Evolutionary conservation across 1,140 invertebrate genomes (phyloP), one percentile per base, ranked within the genome.

Genomic region (Eumeta japonica): DNA sequence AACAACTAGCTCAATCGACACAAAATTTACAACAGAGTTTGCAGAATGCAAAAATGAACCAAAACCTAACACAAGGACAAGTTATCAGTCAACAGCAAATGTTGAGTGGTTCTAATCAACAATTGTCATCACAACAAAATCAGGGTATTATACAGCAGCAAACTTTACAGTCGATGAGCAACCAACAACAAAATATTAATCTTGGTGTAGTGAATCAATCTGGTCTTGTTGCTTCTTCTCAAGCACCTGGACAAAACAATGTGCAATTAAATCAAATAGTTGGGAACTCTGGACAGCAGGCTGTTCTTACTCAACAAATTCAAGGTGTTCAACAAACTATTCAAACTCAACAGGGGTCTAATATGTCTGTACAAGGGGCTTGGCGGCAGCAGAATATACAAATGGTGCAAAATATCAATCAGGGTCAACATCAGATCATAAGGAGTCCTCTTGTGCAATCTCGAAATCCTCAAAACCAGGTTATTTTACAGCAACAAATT

Each of bases 331-430:
- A 74, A 38, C 64, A 72, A 41, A 60, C 57, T 27, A 53, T 72
- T 19, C 65, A 70, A 52, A 53, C 32, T 9, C 72, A 71, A 36
- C 66, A 71, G 36, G 46, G 48, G 35, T 43, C 50, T 19, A 66
- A 60, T 58, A 57, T 71, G 1, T 53, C 58, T 9, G 56, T 76
- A 16, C 72, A 78, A 42, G 62, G 70, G 5, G 46, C 71, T 36
- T 77, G 76, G 61, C 61, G 78, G 32, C 78, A 80, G 41, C 76
- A 79, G 32, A 76, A 75, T 28, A 61, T 77, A 31, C 67, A 71
- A 53, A 70, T 75, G 68, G 64, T 74, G 2, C 70, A 74, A 41
- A 72, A 70, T 56, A 52, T 66, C 3, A 4, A 31, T 0, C 71
- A 74, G 42, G 67, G 67, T 2, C 61, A 73, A 28, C 72, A 75